Base-by-base conservation (phyloP, 1,140 invertebrate species). In the Drosophila funebris region DNA sequence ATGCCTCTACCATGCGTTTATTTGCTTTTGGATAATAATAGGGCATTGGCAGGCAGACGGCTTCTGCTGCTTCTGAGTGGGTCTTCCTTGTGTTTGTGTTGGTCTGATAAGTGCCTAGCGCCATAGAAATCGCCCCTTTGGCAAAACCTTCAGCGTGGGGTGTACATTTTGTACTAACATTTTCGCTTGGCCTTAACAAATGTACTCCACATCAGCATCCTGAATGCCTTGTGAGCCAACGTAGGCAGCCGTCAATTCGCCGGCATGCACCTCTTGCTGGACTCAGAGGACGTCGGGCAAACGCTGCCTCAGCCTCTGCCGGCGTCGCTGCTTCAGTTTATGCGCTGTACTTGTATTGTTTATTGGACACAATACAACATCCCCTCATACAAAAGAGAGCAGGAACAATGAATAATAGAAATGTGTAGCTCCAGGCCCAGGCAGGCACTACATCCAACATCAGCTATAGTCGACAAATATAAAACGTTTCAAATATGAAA, bases 11-110 rank as follows among this genome's bases (percentile, higher is more conserved):
- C 39, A 54, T 69, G 74, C 58, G 54, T 85, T 85, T 85, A 78
- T 85, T 85, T 85, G 78, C 75, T 82, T 75, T 85, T 68, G 54
- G 78, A 80, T 87, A 82, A 85, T 87, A 85, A 85, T 85, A 85
- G 82, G 83, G 75, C 69, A 79, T 77, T 64, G 77, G 73, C 80
- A 76, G 78, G 67, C 76, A 85, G 52, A 66, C 80, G 73, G 78
- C 83, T 82, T 88, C 83, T 87, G 81, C 68, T 37, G 56, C 76
- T 69, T 50, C 63, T 74, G 58, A 78, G 78, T 81, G 73, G 78
- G 78, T 46, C 64, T 27, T 36, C 5, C 36, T 39, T 39, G 6
- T 16, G 24, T 36, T 24, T 39, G 64, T 85, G 58, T 66, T 60
- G 54, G 74, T 61, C 63, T 84, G 81, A 85, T 85, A 87, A 87